Evolutionary conservation across 2,888 invertebrate species (phyloP), one percentile per base, ranked within the genome.

Genomic region (Drosophila meridionalis): DNA sequence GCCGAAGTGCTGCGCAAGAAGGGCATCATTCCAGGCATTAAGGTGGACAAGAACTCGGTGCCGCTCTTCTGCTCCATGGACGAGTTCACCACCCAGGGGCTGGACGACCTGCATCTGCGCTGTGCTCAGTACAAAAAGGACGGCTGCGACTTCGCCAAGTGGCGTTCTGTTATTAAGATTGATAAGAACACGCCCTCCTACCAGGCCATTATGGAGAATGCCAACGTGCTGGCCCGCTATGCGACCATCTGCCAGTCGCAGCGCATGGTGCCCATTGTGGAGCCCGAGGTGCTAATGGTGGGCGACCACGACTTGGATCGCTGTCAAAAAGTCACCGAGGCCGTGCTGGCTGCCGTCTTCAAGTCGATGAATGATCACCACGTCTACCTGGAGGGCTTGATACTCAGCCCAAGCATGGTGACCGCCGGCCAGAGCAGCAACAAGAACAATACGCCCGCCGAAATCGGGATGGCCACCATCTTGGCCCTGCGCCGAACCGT

Each of bases 391-490:
- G 99, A 99, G 94, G 99, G 99, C 77, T 99, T 99, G 8, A 95
- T 99, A 30, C 95, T 99, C 88, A 99, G 99, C 93, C 99, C 99
- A 59, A 99, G 99, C 95, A 99, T 99, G 99, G 99, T 99, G 40
- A 98, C 97, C 55, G 95, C 97, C 63, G 99, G 98, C 68, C 97
- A 97, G 94, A 95, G 95, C 36, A 96, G 96, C 93, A 92, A 96
- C 78, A 96, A 95, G 88, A 96, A 95, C 82, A 96, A 95, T 92
- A 95, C 96, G 9, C 95, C 98, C 0, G 95, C 95, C 89, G 96
- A 99, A 90, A 96, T 98, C 78, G 99, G 97, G 11, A 94, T 95
- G 73, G 99, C 99, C 50, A 99, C 99, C 0, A 98, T 99, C 59
- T 96, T 96, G 36, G 98, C 99, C 74, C 94, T 99, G 63, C 95